phyloP scores from a whole-genome alignment of 2,888 invertebrate genomes.

The Eilema caniola region DNA sequence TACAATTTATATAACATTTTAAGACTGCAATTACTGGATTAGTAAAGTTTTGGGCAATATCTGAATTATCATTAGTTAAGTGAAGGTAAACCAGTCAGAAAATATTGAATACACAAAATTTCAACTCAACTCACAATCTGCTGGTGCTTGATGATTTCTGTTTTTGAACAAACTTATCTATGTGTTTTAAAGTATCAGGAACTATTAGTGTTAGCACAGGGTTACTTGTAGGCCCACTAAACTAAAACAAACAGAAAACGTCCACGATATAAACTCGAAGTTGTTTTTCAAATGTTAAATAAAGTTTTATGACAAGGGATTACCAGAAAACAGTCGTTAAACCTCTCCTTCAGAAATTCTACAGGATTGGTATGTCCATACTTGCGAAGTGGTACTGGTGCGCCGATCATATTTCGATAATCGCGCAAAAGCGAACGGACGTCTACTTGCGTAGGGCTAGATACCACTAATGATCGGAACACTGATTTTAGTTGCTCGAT shows the following conservation, averaged over 20 bases:
- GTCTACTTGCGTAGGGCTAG: slow-evolving; percentile 72
- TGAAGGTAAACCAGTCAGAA: neutral
- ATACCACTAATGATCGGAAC: slow-evolving; percentile 77
- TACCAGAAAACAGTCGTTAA: slow-evolving; percentile 75
- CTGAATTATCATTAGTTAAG: neutral
- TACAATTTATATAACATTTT: neutral
- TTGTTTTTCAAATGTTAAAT: neutral
- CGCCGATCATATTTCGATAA: slow-evolving; percentile 72
- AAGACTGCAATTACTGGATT: neutral
- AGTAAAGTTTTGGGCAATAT: too few species aligned
- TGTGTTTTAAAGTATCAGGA: slow-evolving; percentile 73
- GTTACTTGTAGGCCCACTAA: slow-evolving; percentile 64
- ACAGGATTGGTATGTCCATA: slow-evolving; percentile 70
- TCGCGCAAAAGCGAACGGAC: slow-evolving; percentile 69
- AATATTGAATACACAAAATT: neutral
- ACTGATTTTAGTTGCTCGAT: slow-evolving; percentile 66
- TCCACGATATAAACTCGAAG: neutral
- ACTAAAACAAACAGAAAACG: slow-evolving; percentile 55
- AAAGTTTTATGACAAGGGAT: slow-evolving; percentile 29
- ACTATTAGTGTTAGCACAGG: slow-evolving; percentile 75
- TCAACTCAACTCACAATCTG: slow-evolving; percentile 68
- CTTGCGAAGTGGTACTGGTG: slow-evolving; percentile 61
- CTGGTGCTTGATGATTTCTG: slow-evolving; percentile 63
- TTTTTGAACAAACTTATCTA: slow-evolving; percentile 76
- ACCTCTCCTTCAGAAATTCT: slow-evolving; percentile 70